Evolutionary conservation across 2,888 invertebrate species (phyloP), one percentile per base, ranked within the genome.

Genomic region (Macrophya alboannulata): DNA sequence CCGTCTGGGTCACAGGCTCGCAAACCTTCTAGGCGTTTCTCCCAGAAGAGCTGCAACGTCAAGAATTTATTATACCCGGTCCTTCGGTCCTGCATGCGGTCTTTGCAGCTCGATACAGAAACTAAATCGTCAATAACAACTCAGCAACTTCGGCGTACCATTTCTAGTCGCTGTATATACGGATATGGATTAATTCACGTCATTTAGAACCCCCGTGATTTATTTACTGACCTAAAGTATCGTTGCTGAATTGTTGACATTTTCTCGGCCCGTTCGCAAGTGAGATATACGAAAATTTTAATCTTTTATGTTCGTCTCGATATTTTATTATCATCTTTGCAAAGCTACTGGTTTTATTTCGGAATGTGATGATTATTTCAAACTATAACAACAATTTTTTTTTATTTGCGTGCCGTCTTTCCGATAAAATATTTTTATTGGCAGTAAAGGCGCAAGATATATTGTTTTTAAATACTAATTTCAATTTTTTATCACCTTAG

Each of bases 1-100:
- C 98, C 98, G 90, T 97, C 97, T 9, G 97, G 96, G 94, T 99
- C 98, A 93, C 98, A 98, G 0, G 99, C 98, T 86, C 97, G 96
- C 87, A 99, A 94, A 12, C 98, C 97, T 95, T 98, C 94, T 84
- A 97, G 93, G 87, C 97, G 95, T 92, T 98, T 97, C 91, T 97
- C 97, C 97, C 97, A 97, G 90, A 97, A 96, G 85, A 97, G 94
- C 93, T 93, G 90, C 31, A 92, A 81, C 81, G 62, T 62, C 25
- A 43, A 62, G 59, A 21, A 81, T 81, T 81, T 43, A 81, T 81
- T 81, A 62, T 43, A 59, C 81, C 55, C 31, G 17, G 55, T 45
- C 6, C 4, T 37, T 31, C 0, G 43, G 37, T 31, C 9, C n/a
- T 31, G 31, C 31, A 1, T 25, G 37, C 51, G 17, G 4, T 62